Evolutionary conservation across 2,888 invertebrate species (phyloP), one percentile per base, ranked within the genome.

Genomic region (Pycnomerus fuliginosus): DNA sequence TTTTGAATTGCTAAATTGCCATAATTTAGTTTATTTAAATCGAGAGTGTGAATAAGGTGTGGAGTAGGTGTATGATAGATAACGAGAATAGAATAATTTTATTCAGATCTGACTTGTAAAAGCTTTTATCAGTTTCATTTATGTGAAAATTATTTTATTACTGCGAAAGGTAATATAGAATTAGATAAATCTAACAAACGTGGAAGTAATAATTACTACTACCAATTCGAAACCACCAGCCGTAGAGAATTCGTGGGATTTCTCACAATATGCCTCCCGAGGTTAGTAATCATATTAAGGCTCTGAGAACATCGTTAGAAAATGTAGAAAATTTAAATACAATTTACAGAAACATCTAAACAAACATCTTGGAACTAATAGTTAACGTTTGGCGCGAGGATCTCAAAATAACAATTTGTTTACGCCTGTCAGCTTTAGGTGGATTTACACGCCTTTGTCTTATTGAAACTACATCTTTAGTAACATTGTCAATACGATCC

Each of bases 341-440:
- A 48, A 53, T 50, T 50, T 48, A 46, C 30, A n/a, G 16, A 45
- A 48, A 53, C 49, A 46, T 44, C 32, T 37, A 39, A 47, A 44
- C 36, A 46, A 39, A 44, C 34, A 39, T 38, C 42, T 28, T 16
- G 33, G 39, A 30, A 33, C 48, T 53, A 50, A 53, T 53, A 48
- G 50, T 32, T 38, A 44, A 22, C 34, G 32, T 40, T 43, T 43
- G 42, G 49, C 51, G 50, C 46, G 50, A 40, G 39, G 33, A 47
- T 37, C 44, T 48, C 54, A 48, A 53, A 55, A 55, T 50, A 52
- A 51, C 53, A 52, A 55, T 54, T 50, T 52, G 55, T 54, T 55
- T 54, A 48, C 49, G 53, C 43, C 52, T 55, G 55, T 57, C 55
- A 55, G 51, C 41, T 51, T 48, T 44, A 36, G 39, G 32, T 37